phyloP scores from a whole-genome alignment of 2,888 invertebrate species.

The Rhamnusium bicolor region DNA sequence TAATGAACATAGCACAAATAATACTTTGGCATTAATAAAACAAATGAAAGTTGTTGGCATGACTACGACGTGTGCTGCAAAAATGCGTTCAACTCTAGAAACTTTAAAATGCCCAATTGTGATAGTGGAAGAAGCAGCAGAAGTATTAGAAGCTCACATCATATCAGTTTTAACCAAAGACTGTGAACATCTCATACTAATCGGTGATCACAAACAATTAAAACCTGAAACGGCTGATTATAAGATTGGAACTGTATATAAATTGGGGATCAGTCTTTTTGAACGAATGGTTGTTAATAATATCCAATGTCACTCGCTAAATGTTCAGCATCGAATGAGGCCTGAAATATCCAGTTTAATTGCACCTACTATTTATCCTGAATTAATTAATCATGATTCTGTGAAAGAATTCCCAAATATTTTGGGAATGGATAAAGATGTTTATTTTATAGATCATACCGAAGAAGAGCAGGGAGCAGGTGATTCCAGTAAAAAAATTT shows the following conservation, averaged over 20 bases:
- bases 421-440: conserved; percentile 73
- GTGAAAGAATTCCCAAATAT: conserved; percentile 69
- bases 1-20: conserved; percentile 71
- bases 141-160: conserved; percentile 89
- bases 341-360: conserved; percentile 76
- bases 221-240: conserved; percentile 80
- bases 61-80: conserved; percentile 85
- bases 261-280: conserved; percentile 82
- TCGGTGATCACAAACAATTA: conserved; percentile 81
- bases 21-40: conserved; percentile 74
- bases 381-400: background rate
- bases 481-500: conserved; percentile 76
- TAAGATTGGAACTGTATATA: conserved; percentile 77
- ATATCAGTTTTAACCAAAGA: conserved; percentile 73
- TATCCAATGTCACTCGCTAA: conserved; percentile 63
- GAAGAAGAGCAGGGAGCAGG: conserved; percentile 73
- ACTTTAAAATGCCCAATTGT: conserved; percentile 79
- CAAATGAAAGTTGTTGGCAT: conserved; percentile 78
- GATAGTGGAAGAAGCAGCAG: conserved; percentile 91
- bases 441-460: conserved; percentile 72
- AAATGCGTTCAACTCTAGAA: conserved; percentile 73
- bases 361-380: conserved; percentile 78
- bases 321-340: conserved; percentile 85
- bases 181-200: conserved; percentile 87
- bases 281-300: conserved; percentile 82